These are phyloP conservation scores for Alaudala cheleensis DNA, from an alignment of 2,113 vertebrate species.

Conservation along the genomic window DNA sequence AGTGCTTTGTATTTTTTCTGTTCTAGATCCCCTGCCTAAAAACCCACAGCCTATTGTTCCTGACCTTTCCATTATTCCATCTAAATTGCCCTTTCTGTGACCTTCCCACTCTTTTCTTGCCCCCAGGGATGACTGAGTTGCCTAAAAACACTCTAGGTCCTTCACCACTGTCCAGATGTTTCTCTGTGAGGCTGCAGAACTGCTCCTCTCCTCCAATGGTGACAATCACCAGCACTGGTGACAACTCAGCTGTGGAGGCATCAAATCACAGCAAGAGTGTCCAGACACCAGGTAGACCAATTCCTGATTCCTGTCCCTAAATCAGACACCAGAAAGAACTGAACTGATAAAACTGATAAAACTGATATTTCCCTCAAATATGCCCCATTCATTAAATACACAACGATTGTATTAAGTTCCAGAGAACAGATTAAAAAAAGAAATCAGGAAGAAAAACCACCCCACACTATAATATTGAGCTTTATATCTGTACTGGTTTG, in stretches of 20 bases:
- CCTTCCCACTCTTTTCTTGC: not conserved
- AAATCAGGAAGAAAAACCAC: not conserved
- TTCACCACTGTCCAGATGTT: not conserved
- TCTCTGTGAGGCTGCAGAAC: not conserved
- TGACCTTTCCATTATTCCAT: not conserved
- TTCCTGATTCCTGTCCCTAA: not conserved
- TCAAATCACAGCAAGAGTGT: not conserved
- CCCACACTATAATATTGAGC: not conserved
- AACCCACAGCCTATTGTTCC: fast-evolving
- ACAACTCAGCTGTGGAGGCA: not conserved
- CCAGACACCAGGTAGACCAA: not conserved
- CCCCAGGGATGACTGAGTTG: not conserved
- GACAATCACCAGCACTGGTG: not conserved
- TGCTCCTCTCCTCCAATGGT: not conserved
- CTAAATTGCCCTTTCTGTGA: not conserved
- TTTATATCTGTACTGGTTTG: not conserved
- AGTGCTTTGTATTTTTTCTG: not conserved
- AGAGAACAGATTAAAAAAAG: not conserved
- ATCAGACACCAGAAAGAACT: not conserved
- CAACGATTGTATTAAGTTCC: not conserved
- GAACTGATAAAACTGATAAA: not conserved
- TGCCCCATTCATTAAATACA: not conserved
- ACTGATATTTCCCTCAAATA: not conserved
- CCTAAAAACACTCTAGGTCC: not conserved
- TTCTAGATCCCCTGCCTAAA: not conserved